Evolutionary conservation across 2,888 invertebrate genomes (phyloP), one percentile per base, ranked within the genome.

Genomic region (Leptinotarsa rubiginosa): DNA sequence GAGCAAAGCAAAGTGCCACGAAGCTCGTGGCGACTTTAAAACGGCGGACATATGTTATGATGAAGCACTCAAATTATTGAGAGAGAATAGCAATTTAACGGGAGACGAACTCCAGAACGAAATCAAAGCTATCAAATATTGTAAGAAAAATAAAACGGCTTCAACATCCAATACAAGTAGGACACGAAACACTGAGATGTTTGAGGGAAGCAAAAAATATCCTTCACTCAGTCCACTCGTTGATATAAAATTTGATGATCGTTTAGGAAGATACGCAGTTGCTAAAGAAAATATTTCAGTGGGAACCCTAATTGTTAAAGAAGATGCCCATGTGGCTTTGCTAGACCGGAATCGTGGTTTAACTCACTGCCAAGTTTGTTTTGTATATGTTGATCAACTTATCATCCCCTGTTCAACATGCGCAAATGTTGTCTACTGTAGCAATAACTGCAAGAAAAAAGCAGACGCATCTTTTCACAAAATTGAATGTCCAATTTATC

Each of bases 191-290:
- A 10, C 20, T 20, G 54, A 54, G 18, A 54, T 1, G 12, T 54
- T 54, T 7, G 1, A 54, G n/a, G 54, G 54, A 4, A 54, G 54
- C 3, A 1, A 20, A 20, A 59, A 59, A 15, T 59, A 22, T 22
- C 59, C 25, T 25, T 10, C 10, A 5, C 22, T 22, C 7, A 22
- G 59, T 59, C 59, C 59, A 15, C 25, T 59, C 22, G 22, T 59
- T 12, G 59, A 59, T 12, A 15, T 59, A 13, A 13, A 13, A 12
- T 59, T 22, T 22, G 22, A 22, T 16, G 15, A 59, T 4, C 7
- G 31, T 7, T 31, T 31, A 31, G 59, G 59, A 25, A 59, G 59
- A 59, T 59, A 59, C 22, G 59, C 59, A 20, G 59, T 59, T 22
- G 59, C 59, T 13, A 59, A 12, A 59, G 22, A 59, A 59, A 22